Percentiles rank a stretch among this genome's conserved stretches.
phyloP scores from a whole-genome alignment of 2,888 invertebrate species.

The Caenorhabditis sinica region DNA sequence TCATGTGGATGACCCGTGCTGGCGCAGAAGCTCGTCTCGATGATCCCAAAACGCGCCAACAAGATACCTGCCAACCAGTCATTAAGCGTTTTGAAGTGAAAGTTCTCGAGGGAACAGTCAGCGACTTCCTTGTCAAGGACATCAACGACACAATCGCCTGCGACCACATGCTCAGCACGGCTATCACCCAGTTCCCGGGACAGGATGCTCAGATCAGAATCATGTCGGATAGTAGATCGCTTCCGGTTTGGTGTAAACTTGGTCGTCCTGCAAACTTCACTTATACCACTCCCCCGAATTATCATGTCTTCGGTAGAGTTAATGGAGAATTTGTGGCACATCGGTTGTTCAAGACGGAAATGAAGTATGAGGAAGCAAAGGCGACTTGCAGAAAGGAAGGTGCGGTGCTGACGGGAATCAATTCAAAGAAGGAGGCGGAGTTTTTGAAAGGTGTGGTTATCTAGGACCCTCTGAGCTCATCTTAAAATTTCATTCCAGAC shows the following conservation, averaged over 20 bases:
- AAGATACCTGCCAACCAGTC: too few relatives aligned
- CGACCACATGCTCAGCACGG: conserved; percentile 13
- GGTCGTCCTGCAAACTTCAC: not conserved
- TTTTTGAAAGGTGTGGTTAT: too few relatives aligned
- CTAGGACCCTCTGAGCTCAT: too few relatives aligned
- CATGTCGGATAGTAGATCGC: conserved; percentile 24
- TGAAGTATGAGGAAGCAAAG: not conserved
- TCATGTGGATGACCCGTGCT: too few relatives aligned
- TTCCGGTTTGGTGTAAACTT: conserved; percentile 26
- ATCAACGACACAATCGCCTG: not conserved
- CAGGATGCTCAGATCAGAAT: not conserved
- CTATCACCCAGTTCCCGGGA: not conserved
- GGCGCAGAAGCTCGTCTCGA: too few relatives aligned
- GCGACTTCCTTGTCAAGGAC: too few relatives aligned
- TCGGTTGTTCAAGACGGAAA: not conserved
- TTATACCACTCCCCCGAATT: too few relatives aligned
- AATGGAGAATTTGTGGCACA: not conserved
- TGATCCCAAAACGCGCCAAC: too few relatives aligned
- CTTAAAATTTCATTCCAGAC: not conserved
- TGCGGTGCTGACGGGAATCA: too few relatives aligned
- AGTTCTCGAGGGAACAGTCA: not conserved
- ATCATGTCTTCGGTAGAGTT: not conserved
- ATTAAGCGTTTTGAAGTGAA: not conserved
- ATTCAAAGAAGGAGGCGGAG: too few relatives aligned
- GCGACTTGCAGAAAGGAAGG: not conserved